Evolutionary conservation across 2,113 vertebrate species (phyloP).

Genomic region (Sorex fumeus): DNA sequence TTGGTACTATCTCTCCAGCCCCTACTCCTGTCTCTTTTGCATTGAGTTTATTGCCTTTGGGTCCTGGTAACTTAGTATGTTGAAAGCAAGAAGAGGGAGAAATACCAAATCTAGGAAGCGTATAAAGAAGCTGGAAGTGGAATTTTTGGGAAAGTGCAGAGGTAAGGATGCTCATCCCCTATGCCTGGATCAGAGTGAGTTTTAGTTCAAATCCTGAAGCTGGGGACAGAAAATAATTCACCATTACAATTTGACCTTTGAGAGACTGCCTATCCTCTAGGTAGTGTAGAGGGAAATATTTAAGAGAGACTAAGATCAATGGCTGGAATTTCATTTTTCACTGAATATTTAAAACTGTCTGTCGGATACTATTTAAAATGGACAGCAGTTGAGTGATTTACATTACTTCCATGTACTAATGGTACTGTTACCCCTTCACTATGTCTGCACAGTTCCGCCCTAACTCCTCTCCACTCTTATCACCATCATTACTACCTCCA

Average conservation of each 20-base stretch:
- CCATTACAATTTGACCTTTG: conserved; percentile 26
- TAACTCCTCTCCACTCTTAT: not conserved
- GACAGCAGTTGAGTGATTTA: not conserved
- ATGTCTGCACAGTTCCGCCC: too few relatives aligned
- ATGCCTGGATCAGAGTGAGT: not conserved
- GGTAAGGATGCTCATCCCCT: too few relatives aligned
- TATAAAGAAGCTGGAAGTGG: not conserved
- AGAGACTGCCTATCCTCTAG: not conserved
- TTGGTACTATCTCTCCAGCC: too few relatives aligned
- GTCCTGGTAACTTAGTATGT: not conserved
- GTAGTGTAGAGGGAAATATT: not conserved
- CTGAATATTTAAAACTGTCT: not conserved
- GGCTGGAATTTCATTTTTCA: conserved; percentile 9
- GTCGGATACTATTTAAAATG: not conserved
- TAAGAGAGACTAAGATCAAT: not conserved
- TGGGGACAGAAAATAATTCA: conserved; percentile 39
- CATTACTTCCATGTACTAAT: not conserved
- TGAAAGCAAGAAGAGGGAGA: not conserved
- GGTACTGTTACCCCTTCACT: too few relatives aligned
- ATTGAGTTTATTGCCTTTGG: not conserved
- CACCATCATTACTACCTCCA: too few relatives aligned
- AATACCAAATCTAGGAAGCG: not conserved
- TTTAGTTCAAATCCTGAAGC: conserved; percentile 56
- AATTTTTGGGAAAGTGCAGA: not conserved
- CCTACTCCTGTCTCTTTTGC: not conserved